Evolutionary conservation across 2,888 invertebrate genomes (phyloP).

Genomic region (Orchesellides sinensis): DNA sequence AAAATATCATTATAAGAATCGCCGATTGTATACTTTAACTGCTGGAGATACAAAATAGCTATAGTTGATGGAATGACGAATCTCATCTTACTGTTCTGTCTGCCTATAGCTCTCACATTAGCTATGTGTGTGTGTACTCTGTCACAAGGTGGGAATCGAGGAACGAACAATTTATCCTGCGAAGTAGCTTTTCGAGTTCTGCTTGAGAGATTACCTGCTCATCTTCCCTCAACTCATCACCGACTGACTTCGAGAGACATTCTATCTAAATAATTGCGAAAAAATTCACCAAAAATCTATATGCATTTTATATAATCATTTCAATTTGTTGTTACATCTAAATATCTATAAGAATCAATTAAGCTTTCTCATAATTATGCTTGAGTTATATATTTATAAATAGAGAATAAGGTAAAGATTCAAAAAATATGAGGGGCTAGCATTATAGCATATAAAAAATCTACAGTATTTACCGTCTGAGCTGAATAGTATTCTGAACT

Average conservation of each 20-base stretch:
- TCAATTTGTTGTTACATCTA: not conserved
- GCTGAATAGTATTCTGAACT: conserved; percentile 46
- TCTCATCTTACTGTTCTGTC: conserved; percentile 57
- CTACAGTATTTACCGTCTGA: conserved; percentile 39
- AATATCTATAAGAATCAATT: not conserved
- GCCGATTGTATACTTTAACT: no score
- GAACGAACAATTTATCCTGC: conserved; percentile 33
- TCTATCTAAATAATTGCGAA: conserved; percentile 62
- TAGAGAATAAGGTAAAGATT: not conserved
- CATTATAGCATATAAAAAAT: conserved; percentile 8
- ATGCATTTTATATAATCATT: conserved; percentile 33
- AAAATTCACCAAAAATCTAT: conserved; percentile 63
- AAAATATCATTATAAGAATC: no score
- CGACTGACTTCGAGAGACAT: conserved; percentile 57
- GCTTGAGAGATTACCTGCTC: conserved; percentile 50
- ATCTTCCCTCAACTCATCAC: conserved; percentile 64
- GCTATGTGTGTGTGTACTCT: no score
- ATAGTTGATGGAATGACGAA: conserved; percentile 63
- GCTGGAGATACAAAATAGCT: conserved; percentile 26
- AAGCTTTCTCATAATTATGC: not conserved
- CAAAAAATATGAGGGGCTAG: not conserved
- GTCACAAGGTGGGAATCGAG: conserved; percentile 35
- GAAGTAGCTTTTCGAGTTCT: conserved; percentile 50
- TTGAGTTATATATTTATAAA: not conserved
- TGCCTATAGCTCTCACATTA: conserved; percentile 55